Base-by-base conservation (phyloP, 2,797 vertebrate genomes). In the Tapera naevia region DNA sequence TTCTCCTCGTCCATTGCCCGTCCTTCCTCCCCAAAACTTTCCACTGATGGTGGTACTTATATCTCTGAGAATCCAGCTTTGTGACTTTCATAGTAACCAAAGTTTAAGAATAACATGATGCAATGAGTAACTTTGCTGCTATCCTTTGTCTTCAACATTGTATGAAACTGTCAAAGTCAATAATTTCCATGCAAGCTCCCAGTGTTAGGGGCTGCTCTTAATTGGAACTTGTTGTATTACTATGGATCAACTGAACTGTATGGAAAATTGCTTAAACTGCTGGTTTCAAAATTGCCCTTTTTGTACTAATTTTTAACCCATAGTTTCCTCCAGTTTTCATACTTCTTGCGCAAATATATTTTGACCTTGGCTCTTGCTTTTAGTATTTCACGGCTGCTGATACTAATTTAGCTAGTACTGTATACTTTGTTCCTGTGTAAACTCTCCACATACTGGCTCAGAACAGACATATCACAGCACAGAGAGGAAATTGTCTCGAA, bases 141-240 rank as follows among this genome's bases (percentile, higher is more conserved):
- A 53, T 91, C 93, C 76, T 92, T 75, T 37, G 69, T 90, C 54
- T 74, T 92, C 14, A 16, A 25, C 65, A 45, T 80, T 74, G 25
- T 76, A 65, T 60, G 51, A 73, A 92, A 54, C 41, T 88, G 74
- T 89, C 91, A 93, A 90, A 95, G 94, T 95, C 91, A 90, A 8
- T 80, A 82, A 87, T 94, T 91, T 95, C 78, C 35, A 14, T n/a
- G 65, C 79, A 82, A 73, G 54, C 75, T 92, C 51, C n/a, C 66
- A 66, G 19, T 33, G 27, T 66, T 85, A 71, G 80, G 51, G 75
- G 18, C 84, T 82, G 66, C 88, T 88, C 45, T 94, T 93, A 90
- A 75, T 94, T 79, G 93, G 64, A 78, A 75, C 28, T 66, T 54
- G 23, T 45, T 87, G 86, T 93, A 48, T 57, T 93, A 62, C 35